phyloP scores from a whole-genome alignment of 2,888 invertebrate species.

The Microctonus hyperodae region DNA sequence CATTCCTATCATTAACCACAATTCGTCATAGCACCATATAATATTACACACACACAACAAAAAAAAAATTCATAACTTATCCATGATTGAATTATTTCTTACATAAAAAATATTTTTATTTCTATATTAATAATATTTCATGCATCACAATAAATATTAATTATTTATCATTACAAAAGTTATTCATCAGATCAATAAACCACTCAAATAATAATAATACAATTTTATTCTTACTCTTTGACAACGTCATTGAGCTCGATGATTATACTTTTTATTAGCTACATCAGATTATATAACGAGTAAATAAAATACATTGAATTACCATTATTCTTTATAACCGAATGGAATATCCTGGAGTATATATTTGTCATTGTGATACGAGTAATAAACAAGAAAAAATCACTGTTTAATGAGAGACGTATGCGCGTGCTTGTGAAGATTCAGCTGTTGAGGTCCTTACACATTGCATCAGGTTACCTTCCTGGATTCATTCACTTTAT shows the following conservation, averaged over 20 bases:
- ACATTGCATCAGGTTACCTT: constrained; percentile 52
- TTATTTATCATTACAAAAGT: no score
- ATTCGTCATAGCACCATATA: background rate
- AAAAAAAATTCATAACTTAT: background rate
- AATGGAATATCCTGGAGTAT: constrained; percentile 41
- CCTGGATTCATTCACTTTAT: constrained; percentile 52
- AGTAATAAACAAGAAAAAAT: constrained; percentile 15
- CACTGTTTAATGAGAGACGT: constrained; percentile 15
- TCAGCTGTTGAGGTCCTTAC: constrained; percentile 40
- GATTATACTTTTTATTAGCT: background rate
- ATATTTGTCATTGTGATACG: constrained; percentile 42
- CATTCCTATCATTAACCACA: background rate
- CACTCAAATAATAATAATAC: background rate
- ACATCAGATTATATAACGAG: background rate
- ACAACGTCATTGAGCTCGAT: background rate
- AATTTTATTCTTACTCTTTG: background rate
- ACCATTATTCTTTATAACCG: constrained; percentile 40
- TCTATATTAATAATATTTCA: background rate
- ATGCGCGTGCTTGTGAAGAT: constrained; percentile 41
- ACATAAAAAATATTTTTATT: no score
- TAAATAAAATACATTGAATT: no score
- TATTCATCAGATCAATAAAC: no score
- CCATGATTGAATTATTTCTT: background rate
- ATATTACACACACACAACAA: background rate
- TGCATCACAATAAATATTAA: background rate